A percentile compares a stretch with the other conserved stretches of the same genome.
Evolutionary conservation across 2,797 vertebrate genomes (phyloP).

Genomic region (Carapus acus): DNA sequence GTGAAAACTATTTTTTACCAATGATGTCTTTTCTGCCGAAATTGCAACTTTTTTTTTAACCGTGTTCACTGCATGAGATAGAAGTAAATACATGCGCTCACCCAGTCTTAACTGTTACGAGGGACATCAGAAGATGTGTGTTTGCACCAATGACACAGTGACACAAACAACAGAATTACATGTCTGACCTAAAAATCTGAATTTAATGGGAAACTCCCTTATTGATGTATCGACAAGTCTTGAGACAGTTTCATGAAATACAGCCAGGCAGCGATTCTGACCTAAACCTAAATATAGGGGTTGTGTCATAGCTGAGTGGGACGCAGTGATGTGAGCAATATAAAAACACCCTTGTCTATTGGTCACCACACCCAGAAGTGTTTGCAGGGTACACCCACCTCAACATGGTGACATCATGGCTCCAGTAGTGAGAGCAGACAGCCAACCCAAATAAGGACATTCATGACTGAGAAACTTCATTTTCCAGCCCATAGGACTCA

Average conservation of each 20-base stretch:
- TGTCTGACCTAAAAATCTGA: too few relatives aligned
- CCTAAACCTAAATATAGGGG: constrained; percentile 60
- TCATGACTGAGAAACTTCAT: constrained; percentile 3
- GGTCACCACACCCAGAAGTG: constrained; percentile 60
- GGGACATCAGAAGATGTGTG: too few relatives aligned
- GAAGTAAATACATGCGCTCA: too few relatives aligned
- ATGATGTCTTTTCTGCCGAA: too few relatives aligned
- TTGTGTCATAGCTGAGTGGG: constrained; percentile 52
- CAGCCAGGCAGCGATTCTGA: constrained; percentile 13
- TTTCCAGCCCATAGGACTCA: neutral
- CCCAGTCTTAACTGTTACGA: too few relatives aligned
- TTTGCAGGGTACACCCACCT: constrained; percentile 44
- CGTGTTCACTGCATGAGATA: too few relatives aligned
- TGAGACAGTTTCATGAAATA: neutral
- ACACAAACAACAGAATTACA: too few relatives aligned
- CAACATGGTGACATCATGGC: constrained; percentile 46
- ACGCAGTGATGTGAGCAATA: constrained; percentile 55
- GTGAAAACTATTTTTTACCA: too few relatives aligned
- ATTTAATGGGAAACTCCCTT: too few relatives aligned
- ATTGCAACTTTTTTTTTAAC: too few relatives aligned
- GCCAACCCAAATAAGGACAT: constrained; percentile 44
- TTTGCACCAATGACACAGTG: too few relatives aligned
- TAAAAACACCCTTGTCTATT: constrained; percentile 61
- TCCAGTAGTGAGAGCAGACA: constrained; percentile 24
- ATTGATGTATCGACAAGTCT: too few relatives aligned